Percentiles rank a stretch among this genome's conserved stretches.
Evolutionary conservation across 2,797 vertebrate genomes (phyloP).

Genomic region (Morelia viridis): DNA sequence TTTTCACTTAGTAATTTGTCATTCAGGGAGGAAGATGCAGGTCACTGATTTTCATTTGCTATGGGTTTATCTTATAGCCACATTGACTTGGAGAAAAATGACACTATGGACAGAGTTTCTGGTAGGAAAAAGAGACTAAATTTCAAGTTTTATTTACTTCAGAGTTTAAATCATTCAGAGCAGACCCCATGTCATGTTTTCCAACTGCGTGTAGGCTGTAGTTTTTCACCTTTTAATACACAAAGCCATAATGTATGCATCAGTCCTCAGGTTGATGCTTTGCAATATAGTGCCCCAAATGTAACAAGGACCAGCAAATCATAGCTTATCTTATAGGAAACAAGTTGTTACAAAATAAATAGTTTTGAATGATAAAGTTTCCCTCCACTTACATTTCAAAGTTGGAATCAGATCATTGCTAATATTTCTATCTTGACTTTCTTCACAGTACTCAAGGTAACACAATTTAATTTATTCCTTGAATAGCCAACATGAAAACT

Average conservation of each 20-base stretch:
- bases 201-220: neutral
- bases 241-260: neutral
- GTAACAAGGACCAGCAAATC: neutral
- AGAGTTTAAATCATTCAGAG: neutral
- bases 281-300: neutral
- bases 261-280: neutral
- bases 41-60: neutral
- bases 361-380: neutral
- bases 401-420: neutral
- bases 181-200: neutral
- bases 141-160: neutral
- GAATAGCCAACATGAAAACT: slow-evolving; percentile 8
- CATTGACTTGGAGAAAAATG: neutral
- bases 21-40: neutral
- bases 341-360: neutral
- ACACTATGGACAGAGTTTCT: neutral
- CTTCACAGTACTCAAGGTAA: neutral
- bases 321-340: rapidly evolving
- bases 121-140: neutral
- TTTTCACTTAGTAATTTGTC: neutral
- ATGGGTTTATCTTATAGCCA: neutral
- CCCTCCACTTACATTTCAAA: neutral
- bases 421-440: neutral
- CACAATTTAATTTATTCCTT: neutral
- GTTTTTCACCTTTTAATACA: neutral